Percentiles rank a stretch among this genome's conserved stretches.
Evolutionary conservation across 2,888 invertebrate species (phyloP).

Genomic region (Galeopsomyia nigrocyanea): DNA sequence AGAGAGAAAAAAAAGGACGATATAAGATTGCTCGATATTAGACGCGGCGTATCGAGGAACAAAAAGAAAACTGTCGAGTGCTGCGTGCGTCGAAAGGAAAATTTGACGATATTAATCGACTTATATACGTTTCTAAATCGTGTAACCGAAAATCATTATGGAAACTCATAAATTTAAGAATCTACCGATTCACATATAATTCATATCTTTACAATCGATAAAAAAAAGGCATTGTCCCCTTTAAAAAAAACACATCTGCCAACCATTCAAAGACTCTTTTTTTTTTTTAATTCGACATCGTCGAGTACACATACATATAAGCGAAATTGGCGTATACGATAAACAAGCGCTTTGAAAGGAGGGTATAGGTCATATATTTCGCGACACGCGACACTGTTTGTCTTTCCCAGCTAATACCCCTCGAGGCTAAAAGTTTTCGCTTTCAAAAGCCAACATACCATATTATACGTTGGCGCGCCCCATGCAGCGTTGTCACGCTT

Average conservation of each 20-base stretch:
- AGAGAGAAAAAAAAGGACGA: too few relatives aligned
- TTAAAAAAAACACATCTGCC: conserved; percentile 16
- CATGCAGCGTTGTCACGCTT: background rate
- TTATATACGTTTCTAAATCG: too few relatives aligned
- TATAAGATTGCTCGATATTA: too few relatives aligned
- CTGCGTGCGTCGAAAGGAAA: too few relatives aligned
- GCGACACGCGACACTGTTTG: conserved; percentile 59
- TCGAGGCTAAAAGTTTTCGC: conserved; percentile 27
- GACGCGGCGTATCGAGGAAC: too few relatives aligned
- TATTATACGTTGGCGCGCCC: conserved; percentile 1
- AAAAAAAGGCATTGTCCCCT: too few relatives aligned
- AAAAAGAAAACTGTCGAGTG: too few relatives aligned
- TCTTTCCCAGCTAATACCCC: conserved; percentile 54
- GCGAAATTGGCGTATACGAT: conserved; percentile 46
- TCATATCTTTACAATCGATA: too few relatives aligned
- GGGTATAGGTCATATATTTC: conserved; percentile 27
- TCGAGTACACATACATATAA: background rate
- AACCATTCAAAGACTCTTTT: conserved; percentile 29
- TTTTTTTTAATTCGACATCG: conserved; percentile 20
- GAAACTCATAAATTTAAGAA: too few relatives aligned
- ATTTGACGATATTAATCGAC: too few relatives aligned
- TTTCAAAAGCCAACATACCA: conserved; percentile 40
- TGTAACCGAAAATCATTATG: too few relatives aligned
- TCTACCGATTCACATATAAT: too few relatives aligned
- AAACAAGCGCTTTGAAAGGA: conserved; percentile 35